A percentile compares a stretch with the other conserved stretches of the same genome.
Evolutionary conservation across 2,113 vertebrate genomes (phyloP).

Genomic region (Sinosuthora webbiana): DNA sequence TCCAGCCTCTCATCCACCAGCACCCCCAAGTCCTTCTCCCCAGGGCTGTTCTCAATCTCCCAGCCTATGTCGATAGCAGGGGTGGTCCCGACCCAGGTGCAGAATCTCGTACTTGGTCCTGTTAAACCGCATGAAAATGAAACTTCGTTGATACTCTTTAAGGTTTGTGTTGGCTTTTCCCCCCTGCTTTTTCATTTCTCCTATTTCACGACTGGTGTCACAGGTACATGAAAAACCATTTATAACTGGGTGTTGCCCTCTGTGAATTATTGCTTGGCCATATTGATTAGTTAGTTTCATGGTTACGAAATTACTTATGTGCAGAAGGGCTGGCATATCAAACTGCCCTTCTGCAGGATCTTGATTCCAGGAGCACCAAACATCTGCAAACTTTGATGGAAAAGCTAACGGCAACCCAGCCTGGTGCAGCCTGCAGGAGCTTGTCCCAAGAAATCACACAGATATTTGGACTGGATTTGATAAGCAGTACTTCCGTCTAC

Average conservation of each 20-base stretch:
- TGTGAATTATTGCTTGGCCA: background rate
- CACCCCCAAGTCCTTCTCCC: fast-evolving
- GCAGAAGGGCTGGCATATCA: background rate
- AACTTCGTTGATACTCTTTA: background rate
- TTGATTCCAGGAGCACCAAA: no score
- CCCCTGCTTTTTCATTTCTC: background rate
- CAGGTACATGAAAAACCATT: background rate
- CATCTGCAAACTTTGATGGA: background rate
- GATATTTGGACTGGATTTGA: fast-evolving
- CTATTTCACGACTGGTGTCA: background rate
- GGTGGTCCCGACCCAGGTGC: fast-evolving
- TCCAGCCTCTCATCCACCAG: background rate
- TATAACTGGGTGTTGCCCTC: background rate
- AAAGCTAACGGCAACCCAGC: background rate
- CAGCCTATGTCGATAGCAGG: fast-evolving
- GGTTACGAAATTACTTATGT: fast-evolving
- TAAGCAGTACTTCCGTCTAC: fast-evolving
- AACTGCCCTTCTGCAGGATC: background rate
- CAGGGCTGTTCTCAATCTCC: background rate
- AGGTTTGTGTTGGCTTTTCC: fast-evolving
- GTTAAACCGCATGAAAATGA: background rate
- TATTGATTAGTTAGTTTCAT: background rate
- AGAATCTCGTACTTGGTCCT: background rate
- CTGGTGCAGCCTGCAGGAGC: background rate
- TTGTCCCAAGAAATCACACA: background rate